These are phyloP conservation scores for Andrena haemorrhoa DNA, from an alignment of 2,888 invertebrate species.

Conservation along the genomic window DNA sequence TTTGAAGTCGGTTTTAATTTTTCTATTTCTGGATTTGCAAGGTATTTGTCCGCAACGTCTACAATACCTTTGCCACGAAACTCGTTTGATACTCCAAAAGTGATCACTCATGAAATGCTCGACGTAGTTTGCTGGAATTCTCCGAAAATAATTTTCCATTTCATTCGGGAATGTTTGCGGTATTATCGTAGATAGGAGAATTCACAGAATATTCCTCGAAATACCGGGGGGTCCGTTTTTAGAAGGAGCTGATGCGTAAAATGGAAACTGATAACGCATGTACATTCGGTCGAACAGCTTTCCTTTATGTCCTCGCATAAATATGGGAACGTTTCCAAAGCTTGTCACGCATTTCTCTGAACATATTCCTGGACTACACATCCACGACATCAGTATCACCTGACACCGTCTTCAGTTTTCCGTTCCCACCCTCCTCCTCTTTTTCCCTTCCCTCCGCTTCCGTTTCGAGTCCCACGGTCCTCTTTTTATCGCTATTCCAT, in stretches of 20 bases:
- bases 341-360: constrained; percentile 34
- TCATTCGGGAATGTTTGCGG: too few relatives aligned
- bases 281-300: constrained; percentile 11
- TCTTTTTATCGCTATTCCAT: constrained; percentile 24
- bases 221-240: background rate
- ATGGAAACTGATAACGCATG: constrained; percentile 9
- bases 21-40: too few relatives aligned
- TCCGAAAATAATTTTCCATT: too few relatives aligned
- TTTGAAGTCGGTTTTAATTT: too few relatives aligned
- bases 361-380: constrained; percentile 24
- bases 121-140: too few relatives aligned
- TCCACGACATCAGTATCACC: constrained; percentile 33
- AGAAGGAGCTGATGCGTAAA: background rate
- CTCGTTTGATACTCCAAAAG: too few relatives aligned
- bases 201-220: background rate
- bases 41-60: too few relatives aligned
- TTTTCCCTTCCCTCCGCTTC: background rate
- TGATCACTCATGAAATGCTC: too few relatives aligned
- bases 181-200: too few relatives aligned
- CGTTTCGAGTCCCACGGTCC: constrained; percentile 12
- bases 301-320: constrained; percentile 43
- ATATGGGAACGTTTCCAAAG: constrained; percentile 24
- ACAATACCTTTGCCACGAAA: too few relatives aligned
- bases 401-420: constrained; percentile 43
- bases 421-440: background rate